These are phyloP conservation scores for Chaetoderma sp. DNA, from an alignment of 2,888 invertebrate species.

Conservation along the genomic window DNA sequence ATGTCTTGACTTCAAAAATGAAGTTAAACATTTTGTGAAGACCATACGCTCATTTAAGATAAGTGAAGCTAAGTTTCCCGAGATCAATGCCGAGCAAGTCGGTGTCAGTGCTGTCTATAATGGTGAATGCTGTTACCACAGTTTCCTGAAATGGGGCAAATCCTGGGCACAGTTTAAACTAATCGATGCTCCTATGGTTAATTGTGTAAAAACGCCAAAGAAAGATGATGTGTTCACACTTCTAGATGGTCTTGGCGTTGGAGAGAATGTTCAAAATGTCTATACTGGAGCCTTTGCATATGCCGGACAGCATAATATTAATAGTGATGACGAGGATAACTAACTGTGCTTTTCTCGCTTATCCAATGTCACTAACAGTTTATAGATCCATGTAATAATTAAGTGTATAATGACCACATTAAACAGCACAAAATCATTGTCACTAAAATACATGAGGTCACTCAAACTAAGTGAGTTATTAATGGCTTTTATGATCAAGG, in stretches of 20 bases:
- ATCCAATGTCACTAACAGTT: too few species aligned
- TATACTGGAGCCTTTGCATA: too few species aligned
- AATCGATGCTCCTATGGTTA: not conserved
- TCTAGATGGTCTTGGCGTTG: not conserved
- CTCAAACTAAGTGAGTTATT: too few species aligned
- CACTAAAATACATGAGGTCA: too few species aligned
- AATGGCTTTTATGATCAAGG: too few species aligned
- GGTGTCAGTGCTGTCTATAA: not conserved
- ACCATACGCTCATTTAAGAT: constrained; percentile 6
- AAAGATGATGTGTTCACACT: not conserved
- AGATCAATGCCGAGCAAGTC: not conserved
- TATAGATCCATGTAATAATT: too few species aligned
- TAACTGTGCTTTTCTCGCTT: too few species aligned
- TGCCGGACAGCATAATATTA: not conserved
- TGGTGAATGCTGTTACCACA: constrained; percentile 1
- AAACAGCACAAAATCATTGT: too few species aligned
- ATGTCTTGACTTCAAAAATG: not conserved
- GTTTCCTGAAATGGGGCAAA: constrained; percentile 1
- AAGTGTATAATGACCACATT: too few species aligned
- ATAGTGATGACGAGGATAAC: too few species aligned
- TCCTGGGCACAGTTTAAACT: not conserved
- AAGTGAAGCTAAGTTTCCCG: not conserved
- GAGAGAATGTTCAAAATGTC: not conserved
- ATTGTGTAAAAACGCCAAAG: not conserved
- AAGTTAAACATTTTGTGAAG: not conserved